Base-by-base conservation (phyloP, 2,888 invertebrate species). In the Protula sp. region DNA sequence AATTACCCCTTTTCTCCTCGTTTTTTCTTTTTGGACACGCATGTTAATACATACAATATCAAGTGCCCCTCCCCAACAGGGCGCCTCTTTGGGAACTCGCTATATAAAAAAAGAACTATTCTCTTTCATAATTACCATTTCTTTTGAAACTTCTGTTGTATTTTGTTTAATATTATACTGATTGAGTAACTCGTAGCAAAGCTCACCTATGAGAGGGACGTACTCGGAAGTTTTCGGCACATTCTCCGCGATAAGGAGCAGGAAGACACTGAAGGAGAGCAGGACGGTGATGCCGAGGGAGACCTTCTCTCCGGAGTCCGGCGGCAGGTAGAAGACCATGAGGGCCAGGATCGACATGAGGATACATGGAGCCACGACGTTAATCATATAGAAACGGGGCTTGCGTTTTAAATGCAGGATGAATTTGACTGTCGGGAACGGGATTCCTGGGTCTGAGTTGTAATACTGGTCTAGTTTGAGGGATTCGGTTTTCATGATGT, bases 271-370 rank as follows among this genome's bases (percentile, higher is more conserved):
- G 61, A 73, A 74, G 38, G 74, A 68, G 30, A 74, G 67, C 3
- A 75, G 67, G 14, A 75, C 72, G n/a, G 74, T 74, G 50, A 74
- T 70, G n/a, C 74, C 74, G 3, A 74, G 70, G 3, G 73, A 71
- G 19, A 74, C 69, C 63, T 74, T 74, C 65, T 74, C 74, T 3
- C 74, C 74, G 26, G 69, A 64, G 58, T 74, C 74, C 4, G 74
- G 73, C 5, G 74, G 74, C 48, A 74, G 65, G 54, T 68, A 71
- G 59, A 74, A 74, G 51, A 74, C 74, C 28, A 74, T 60, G 47
- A 72, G 58, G 19, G 72, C 72, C 30, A 74, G 65, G 22, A 69
- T 58, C 14, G 72, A 74, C 71, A 74, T 68, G 64, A 74, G 66
- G 30, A 74, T 58, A 55, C 74, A 75, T 4, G 74, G 74, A 1